These are phyloP conservation scores for Acanthurus lineatus DNA, from an alignment of 2,797 vertebrate genomes.

Conservation along the genomic window DNA sequence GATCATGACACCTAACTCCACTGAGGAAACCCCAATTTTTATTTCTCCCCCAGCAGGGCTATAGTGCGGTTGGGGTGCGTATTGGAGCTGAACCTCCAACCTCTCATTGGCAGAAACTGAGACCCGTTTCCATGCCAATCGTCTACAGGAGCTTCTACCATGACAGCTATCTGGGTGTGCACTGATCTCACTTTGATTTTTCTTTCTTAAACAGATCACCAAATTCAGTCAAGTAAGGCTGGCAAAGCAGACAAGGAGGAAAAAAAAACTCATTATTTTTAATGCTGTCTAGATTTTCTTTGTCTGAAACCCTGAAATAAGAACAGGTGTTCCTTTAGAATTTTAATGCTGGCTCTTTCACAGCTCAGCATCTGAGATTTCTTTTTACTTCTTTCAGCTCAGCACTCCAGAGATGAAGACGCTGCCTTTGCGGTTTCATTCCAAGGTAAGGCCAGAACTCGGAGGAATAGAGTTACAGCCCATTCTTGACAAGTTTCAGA, in stretches of 20 bases:
- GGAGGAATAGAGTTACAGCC: slow-evolving; percentile 17
- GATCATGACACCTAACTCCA: slow-evolving; percentile 43
- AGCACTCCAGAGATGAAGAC: slow-evolving; percentile 43
- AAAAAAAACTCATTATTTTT: slow-evolving; percentile 33
- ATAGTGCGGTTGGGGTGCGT: slow-evolving; percentile 10
- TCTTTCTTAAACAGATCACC: slow-evolving; percentile 39
- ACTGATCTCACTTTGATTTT: slow-evolving; percentile 48
- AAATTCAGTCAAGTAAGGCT: slow-evolving; percentile 45
- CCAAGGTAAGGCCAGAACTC: slow-evolving; percentile 36
- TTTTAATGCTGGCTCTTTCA: slow-evolving; percentile 57
- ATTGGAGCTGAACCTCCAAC: slow-evolving; percentile 39
- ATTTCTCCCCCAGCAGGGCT: slow-evolving; percentile 23
- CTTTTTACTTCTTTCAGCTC: slow-evolving; percentile 34
- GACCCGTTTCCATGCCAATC: slow-evolving; percentile 57
- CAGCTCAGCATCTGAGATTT: slow-evolving; percentile 47
- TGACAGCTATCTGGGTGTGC: slow-evolving; percentile 48
- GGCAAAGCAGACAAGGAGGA: neutral
- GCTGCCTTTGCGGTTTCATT: slow-evolving; percentile 47
- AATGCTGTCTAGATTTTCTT: slow-evolving; percentile 49
- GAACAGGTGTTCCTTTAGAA: slow-evolving; percentile 64
- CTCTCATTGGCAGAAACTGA: slow-evolving; percentile 52
- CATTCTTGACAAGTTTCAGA: slow-evolving; percentile 1
- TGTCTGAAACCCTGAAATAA: slow-evolving; percentile 59
- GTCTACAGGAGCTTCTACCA: slow-evolving; percentile 43
- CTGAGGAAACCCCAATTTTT: slow-evolving; percentile 25